Evolutionary conservation across 2,888 invertebrate species (phyloP).

Genomic region (Meandrusa payeni): DNA sequence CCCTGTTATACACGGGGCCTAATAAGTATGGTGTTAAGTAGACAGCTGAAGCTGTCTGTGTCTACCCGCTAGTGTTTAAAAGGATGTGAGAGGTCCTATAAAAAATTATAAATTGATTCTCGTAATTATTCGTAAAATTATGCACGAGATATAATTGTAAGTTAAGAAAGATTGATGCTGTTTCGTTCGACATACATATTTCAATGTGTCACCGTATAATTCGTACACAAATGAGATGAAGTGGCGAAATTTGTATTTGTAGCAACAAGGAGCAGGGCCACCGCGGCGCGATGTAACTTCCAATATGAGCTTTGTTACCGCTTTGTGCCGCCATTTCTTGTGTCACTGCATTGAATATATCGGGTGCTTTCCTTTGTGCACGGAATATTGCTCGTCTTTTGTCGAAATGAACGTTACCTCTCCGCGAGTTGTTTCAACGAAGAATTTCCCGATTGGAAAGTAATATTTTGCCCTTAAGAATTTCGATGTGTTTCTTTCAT

Average conservation of each 20-base stretch:
- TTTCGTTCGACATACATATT: neutral
- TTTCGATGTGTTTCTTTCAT: constrained; percentile 78
- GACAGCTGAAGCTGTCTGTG: no score
- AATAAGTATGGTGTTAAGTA: no score
- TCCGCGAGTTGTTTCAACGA: constrained; percentile 76
- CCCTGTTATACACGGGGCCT: no score
- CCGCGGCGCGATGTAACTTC: constrained; percentile 53
- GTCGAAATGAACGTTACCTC: constrained; percentile 78
- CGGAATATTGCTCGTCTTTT: constrained; percentile 79
- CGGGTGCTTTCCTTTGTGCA: constrained; percentile 77
- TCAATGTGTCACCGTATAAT: constrained; percentile 14
- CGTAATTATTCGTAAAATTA: no score
- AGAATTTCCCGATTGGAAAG: constrained; percentile 79
- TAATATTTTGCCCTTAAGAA: constrained; percentile 79
- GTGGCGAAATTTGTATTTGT: constrained; percentile 31
- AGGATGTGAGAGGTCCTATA: no score
- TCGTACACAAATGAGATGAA: constrained; percentile 26
- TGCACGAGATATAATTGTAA: no score
- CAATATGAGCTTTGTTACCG: constrained; percentile 79
- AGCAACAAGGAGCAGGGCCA: constrained; percentile 29
- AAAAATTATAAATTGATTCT: no score
- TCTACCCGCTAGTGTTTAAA: no score
- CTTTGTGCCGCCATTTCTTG: constrained; percentile 76
- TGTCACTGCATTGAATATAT: constrained; percentile 81
- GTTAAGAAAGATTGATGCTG: constrained; percentile 7